Evolutionary conservation across 2,113 vertebrate genomes (phyloP).

Genomic region (Neogale vison): DNA sequence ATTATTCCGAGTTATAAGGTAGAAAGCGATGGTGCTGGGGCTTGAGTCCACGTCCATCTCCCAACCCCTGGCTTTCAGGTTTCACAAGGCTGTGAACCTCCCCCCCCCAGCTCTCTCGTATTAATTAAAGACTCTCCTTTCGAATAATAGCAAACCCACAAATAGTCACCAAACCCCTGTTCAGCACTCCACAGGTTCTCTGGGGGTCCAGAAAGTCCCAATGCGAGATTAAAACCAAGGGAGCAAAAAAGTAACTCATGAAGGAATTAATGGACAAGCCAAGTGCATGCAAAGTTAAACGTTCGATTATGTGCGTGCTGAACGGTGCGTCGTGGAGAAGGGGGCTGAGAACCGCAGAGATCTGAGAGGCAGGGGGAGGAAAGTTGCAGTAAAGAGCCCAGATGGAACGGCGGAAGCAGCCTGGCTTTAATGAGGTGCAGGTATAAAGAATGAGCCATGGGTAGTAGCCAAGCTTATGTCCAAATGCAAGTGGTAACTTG

Average conservation of each 20-base stretch:
- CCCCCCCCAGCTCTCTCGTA: not conserved
- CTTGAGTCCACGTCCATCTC: not conserved
- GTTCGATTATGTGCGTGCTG: not conserved
- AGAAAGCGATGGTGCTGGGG: not conserved
- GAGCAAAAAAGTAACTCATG: not conserved
- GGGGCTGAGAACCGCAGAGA: fast-evolving
- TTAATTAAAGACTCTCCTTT: not conserved
- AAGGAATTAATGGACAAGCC: not conserved
- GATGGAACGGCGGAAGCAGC: not conserved
- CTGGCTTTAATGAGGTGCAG: not conserved
- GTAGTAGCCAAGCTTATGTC: not conserved
- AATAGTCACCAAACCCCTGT: not conserved
- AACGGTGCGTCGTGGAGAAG: not conserved
- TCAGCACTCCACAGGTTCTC: not conserved
- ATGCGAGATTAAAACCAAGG: not conserved
- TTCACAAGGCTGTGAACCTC: fast-evolving
- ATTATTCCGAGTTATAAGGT: not conserved
- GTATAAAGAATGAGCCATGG: not conserved
- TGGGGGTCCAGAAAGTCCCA: not conserved
- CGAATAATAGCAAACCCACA: not conserved
- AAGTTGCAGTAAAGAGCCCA: not conserved
- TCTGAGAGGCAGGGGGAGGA: not conserved
- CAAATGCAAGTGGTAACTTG: not conserved
- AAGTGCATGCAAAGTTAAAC: not conserved
- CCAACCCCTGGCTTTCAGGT: not conserved